These are phyloP conservation scores for Lanistes nyassanus DNA, from an alignment of 1,140 invertebrate genomes.

Conservation along the genomic window DNA sequence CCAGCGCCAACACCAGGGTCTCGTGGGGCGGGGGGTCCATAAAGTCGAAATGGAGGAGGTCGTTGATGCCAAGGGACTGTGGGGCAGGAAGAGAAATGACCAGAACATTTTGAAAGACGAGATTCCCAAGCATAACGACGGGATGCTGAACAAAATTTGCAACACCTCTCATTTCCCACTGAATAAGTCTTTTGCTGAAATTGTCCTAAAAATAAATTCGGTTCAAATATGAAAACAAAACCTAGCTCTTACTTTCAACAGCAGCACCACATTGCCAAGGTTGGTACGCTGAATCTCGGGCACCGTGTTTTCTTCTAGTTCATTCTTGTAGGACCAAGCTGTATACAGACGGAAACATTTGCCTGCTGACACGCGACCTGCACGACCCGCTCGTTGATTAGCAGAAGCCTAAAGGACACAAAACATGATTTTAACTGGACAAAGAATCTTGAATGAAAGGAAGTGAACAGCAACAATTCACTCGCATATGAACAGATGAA, in stretches of 20 bases:
- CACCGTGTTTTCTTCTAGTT: slow-evolving; percentile 96
- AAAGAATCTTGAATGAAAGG: too few relatives aligned
- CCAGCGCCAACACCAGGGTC: slow-evolving; percentile 91
- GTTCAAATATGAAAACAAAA: background rate
- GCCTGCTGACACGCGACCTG: slow-evolving; percentile 72
- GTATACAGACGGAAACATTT: slow-evolving; percentile 97
- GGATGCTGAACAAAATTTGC: background rate
- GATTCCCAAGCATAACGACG: background rate
- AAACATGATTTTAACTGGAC: too few relatives aligned
- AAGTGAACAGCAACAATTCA: too few relatives aligned
- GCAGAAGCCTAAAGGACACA: slow-evolving; percentile 53
- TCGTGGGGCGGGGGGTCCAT: slow-evolving; percentile 98
- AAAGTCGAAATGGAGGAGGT: slow-evolving; percentile 98
- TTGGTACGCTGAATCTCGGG: slow-evolving; percentile 78
- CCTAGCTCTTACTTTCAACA: slow-evolving; percentile 58
- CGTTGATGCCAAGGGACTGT: slow-evolving; percentile 81
- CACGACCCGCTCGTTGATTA: slow-evolving; percentile 66
- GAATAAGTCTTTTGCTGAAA: background rate
- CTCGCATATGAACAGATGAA: too few relatives aligned
- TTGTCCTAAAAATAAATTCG: background rate
- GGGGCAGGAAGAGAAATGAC: background rate
- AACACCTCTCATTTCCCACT: background rate
- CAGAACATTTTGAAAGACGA: background rate
- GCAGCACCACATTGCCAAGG: slow-evolving; percentile 67
- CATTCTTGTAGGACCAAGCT: slow-evolving; percentile 94